Evolutionary conservation across 2,113 vertebrate genomes (phyloP), one percentile per base, ranked within the genome.

Genomic region (Cacatua alba): DNA sequence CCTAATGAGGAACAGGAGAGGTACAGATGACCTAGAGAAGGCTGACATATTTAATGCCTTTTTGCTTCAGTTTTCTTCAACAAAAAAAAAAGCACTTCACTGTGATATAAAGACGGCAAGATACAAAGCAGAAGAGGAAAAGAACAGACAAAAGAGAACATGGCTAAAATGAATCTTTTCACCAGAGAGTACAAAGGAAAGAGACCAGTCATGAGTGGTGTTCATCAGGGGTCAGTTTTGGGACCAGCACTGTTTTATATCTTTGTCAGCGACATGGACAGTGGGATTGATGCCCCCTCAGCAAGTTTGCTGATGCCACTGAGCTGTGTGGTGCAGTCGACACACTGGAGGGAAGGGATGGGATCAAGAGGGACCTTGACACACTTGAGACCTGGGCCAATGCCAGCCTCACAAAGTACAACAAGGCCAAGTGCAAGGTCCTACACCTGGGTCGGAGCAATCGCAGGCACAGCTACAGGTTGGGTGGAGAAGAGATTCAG

Each of bases 1-100:
- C 91, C 91, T 97, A 97, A 96, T 97, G 95, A 92, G 69, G 84
- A 96, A 68, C 93, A 96, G 78, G 65, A 95, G 89, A 16, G 25
- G 69, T 68, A 52, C n/a, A 71, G 77, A 87, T 92, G 94, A 95
- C 93, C 89, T 92, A 91, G 65, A 91, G 93, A 96, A 87, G 39
- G 41, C 77, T 1, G 14, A 84, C 35, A 41, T 57, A 62, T 92
- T 96, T 95, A 93, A 88, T 92, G 59, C 6, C 9, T 44, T 94
- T 85, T 70, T 39, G 11, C 68, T 92, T 92, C 64, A 80, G 16
- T 93, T 93, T 92, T 88, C n/a, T 90, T 25, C 44, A 80, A 31
- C 16, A 59, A 63, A 35, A 46, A 44, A 19, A 64, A 33, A 67
- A n/a, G 16, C 0, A 0, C 28, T 80, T 88, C 46, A 70, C 33